Conservation (phyloP, 2,113 vertebrate species). For the Silurus glanis region DNA sequence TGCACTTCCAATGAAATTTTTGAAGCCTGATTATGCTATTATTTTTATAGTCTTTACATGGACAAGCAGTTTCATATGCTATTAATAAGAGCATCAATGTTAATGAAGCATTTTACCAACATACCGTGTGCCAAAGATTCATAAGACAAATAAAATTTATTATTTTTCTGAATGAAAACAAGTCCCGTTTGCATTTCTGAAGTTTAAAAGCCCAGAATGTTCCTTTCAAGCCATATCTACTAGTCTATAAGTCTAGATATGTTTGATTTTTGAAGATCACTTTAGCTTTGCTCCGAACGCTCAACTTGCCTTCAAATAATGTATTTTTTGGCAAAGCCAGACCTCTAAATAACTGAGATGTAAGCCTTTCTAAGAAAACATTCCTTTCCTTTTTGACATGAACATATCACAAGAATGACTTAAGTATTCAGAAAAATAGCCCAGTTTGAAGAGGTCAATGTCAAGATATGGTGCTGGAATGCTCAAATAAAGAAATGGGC, state of each 20-base stretch:
- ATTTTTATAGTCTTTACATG: slow-evolving; percentile 2
- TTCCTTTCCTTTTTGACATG: neutral
- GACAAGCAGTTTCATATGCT: neutral
- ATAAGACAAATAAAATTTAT: neutral
- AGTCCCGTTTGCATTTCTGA: neutral
- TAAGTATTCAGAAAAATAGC: neutral
- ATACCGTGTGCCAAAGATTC: neutral
- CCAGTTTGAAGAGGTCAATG: neutral
- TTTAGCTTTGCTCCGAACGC: neutral
- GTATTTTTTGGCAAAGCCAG: neutral
- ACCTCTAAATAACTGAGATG: neutral
- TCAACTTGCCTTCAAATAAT: neutral
- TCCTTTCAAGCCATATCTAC: neutral
- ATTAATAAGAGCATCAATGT: neutral
- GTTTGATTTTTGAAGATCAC: neutral
- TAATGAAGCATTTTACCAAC: neutral
- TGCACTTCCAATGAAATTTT: neutral
- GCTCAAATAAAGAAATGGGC: neutral
- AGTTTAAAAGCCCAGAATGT: neutral
- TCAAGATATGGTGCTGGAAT: slow-evolving; percentile 3
- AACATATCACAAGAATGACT: neutral
- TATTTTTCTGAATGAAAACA: neutral
- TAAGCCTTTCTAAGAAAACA: neutral
- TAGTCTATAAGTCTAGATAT: neutral
- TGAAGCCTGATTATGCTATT: neutral